Evolutionary conservation across 37 sponge, comb jelly and placozoan species (phyloP).

Genomic region (Trichoplax adhaerens): DNA sequence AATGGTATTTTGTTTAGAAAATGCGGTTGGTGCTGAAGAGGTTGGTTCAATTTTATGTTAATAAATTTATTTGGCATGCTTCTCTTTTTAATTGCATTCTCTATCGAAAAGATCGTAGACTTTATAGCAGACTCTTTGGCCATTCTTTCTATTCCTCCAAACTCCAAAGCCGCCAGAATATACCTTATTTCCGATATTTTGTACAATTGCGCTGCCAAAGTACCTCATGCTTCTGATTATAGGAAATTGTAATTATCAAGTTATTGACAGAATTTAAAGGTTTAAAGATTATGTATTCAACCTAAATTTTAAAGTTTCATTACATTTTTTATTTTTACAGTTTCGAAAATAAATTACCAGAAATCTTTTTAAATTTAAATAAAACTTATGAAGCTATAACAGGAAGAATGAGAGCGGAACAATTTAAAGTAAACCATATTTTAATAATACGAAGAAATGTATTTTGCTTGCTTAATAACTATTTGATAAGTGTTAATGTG

Average conservation of each 20-base stretch:
- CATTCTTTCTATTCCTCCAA: constrained; percentile 66
- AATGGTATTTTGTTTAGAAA: constrained; percentile 89
- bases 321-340: constrained; percentile 10
- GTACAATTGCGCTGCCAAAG: constrained; percentile 52
- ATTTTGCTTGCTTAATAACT: not conserved
- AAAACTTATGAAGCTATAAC: constrained; percentile 23
- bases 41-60: constrained; percentile 16
- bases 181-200: constrained; percentile 83
- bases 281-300: not conserved
- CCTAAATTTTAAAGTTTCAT: not conserved
- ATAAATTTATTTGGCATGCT: not conserved
- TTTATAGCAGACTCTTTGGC: constrained; percentile 80
- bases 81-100: not conserved
- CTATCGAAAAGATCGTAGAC: constrained; percentile 59
- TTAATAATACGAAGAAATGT: not conserved
- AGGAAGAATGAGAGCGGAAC: constrained; percentile 44
- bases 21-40: constrained; percentile 85
- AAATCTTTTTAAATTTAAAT: constrained; percentile 48
- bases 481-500: not conserved
- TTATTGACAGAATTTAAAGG: not conserved
- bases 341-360: constrained; percentile 41
- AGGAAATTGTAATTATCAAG: constrained; percentile 45
- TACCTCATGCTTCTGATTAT: constrained; percentile 39
- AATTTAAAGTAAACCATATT: constrained; percentile 33
- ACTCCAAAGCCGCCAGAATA: constrained; percentile 65